Conservation (phyloP, 2,113 vertebrate species). For the Turdus rufiventris region DNA sequence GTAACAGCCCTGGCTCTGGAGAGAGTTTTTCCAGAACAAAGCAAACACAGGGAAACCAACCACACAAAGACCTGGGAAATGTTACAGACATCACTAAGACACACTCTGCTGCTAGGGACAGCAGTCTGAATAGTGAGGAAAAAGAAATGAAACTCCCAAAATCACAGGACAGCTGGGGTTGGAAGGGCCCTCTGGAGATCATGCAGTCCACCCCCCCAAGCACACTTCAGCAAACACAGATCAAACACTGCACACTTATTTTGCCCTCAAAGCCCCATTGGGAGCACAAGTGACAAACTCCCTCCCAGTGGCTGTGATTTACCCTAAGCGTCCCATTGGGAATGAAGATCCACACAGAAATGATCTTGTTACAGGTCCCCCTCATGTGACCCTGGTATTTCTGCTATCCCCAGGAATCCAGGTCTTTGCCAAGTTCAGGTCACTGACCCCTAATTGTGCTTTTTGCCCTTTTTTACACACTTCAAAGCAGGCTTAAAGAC, state of each 20-base stretch:
- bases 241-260: accelerated
- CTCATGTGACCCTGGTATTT: neutral
- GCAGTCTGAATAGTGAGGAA: neutral
- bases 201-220: neutral
- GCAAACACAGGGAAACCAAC: neutral
- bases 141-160: neutral
- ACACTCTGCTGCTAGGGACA: neutral
- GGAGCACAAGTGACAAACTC: accelerated
- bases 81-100: neutral
- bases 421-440: neutral
- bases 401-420: neutral
- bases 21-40: neutral
- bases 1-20: neutral
- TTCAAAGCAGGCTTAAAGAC: neutral
- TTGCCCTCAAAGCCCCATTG: neutral
- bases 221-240: neutral
- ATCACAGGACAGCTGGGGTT: neutral
- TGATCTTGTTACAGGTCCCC: neutral
- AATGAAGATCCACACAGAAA: neutral
- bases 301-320: neutral
- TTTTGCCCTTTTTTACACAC: neutral
- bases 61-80: neutral
- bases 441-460: neutral
- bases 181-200: too few species aligned
- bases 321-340: too few species aligned